phyloP scores from a whole-genome alignment of 2,113 vertebrate genomes.

The Amphiprion percula region DNA sequence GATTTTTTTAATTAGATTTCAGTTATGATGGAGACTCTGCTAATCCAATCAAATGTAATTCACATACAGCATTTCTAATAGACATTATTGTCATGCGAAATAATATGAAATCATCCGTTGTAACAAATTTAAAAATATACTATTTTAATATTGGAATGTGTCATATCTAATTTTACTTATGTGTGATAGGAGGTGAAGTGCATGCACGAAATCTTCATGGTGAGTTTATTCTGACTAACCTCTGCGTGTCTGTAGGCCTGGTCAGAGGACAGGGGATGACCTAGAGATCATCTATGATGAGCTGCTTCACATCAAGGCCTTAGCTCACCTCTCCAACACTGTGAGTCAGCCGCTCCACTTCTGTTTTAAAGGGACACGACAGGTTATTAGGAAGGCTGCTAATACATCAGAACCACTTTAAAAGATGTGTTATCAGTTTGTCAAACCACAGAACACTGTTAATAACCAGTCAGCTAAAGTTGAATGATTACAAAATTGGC shows the following conservation, averaged over 20 bases:
- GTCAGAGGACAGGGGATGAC: constrained; percentile 95
- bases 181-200: constrained; percentile 1
- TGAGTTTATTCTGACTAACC: constrained; percentile 40
- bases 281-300: constrained; percentile 98
- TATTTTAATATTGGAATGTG: constrained; percentile 11
- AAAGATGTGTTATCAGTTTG: too few species aligned
- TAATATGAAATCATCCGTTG: not conserved
- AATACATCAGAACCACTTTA: not conserved
- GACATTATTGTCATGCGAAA: not conserved
- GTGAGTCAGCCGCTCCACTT: constrained; percentile 80
- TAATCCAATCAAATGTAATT: not conserved
- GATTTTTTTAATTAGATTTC: too few species aligned
- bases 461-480: too few species aligned
- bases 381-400: not conserved
- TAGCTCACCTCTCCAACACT: constrained; percentile 97
- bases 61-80: not conserved
- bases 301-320: constrained; percentile 98
- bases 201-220: not conserved
- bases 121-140: not conserved
- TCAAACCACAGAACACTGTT: too few species aligned
- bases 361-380: constrained; percentile 41
- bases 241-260: constrained; percentile 86
- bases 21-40: too few species aligned
- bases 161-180: not conserved
- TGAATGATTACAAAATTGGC: too few species aligned